Evolutionary conservation across 2,888 invertebrate species (phyloP).

Genomic region (Drosophila mercatorum): DNA sequence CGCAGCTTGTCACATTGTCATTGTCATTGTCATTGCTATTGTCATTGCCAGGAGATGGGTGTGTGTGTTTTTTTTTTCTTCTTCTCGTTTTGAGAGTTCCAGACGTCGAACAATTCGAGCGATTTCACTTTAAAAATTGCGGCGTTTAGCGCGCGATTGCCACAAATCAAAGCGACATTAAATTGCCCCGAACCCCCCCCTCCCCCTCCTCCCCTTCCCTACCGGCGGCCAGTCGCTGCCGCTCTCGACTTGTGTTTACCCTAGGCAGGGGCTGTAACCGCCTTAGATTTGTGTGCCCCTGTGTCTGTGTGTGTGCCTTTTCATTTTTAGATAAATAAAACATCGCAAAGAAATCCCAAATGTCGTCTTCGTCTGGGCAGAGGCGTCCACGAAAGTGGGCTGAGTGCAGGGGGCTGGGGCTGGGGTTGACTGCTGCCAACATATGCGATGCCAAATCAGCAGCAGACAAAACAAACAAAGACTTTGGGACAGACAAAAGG

Average conservation of each 20-base stretch:
- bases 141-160: constrained; percentile 78
- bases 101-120: constrained; percentile 72
- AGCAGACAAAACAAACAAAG: constrained; percentile 79
- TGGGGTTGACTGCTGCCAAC: constrained; percentile 35
- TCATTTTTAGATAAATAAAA: constrained; percentile 76
- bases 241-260: constrained; percentile 21
- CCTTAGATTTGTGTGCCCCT: constrained; percentile 21
- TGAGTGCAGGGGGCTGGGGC: not conserved
- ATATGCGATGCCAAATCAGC: constrained; percentile 76
- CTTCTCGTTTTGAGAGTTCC: not conserved
- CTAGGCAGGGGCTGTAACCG: constrained; percentile 17
- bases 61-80: not conserved
- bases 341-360: constrained; percentile 68
- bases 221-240: not conserved
- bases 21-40: constrained; percentile 43
- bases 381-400: not conserved
- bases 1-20: constrained; percentile 37
- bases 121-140: constrained; percentile 80
- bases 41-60: constrained; percentile 34
- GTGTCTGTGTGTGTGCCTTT: constrained; percentile 39
- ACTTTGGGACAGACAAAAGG: constrained; percentile 62
- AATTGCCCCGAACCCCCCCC: constrained; percentile 20
- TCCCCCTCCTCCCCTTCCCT: too few species aligned
- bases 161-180: constrained; percentile 80
- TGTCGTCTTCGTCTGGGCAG: constrained; percentile 28